Evolutionary conservation across 2,113 vertebrate species (phyloP), one percentile per base, ranked within the genome.

Genomic region (Panurus biarmicus): DNA sequence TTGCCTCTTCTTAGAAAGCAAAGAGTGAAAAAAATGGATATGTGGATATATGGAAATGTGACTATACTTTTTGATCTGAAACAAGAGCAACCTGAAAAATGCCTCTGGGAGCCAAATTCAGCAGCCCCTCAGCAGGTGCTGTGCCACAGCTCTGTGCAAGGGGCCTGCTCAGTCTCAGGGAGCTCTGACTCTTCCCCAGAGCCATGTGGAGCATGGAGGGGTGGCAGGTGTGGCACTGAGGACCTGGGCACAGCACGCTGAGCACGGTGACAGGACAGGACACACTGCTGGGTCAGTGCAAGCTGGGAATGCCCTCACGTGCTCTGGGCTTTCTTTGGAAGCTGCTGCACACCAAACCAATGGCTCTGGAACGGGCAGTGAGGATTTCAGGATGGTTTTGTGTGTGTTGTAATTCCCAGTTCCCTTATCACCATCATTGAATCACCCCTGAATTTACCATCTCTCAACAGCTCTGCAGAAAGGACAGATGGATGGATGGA

Each of bases 241-340:
- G n/a, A 11, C 9, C 10, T 0, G 51, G 48, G 22, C n/a, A 40
- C 40, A 11, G 2, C 0, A 19, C 1, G 4, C 22, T 3, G 6
- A 2, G 24, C 14, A 26, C 1, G 2, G 19, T 4, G n/a, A 18
- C 31, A 42, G 79, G 35, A 57, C 31, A 22, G 79, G 35, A 57
- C 31, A 22, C 6, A 0, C 44, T 11, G 44, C 36, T 12, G 62
- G 36, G 8, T 10, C 61, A 12, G 2, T 13, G 23, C 22, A 10
- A 17, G 36, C 47, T 22, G 51, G 53, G 12, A 62, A 2, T 7
- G 28, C 28, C 15, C 48, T 64, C 42, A 2, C 1, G 0, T 14
- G 38, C 67, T 24, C 17, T 23, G 50, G 66, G 31, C 47, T 62
- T 56, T 3, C 61, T 48, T 14, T 16, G 38, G 67, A 16, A 66